These are phyloP conservation scores for Capitella teleta DNA, from an alignment of 1,140 invertebrate genomes.

Conservation along the genomic window DNA sequence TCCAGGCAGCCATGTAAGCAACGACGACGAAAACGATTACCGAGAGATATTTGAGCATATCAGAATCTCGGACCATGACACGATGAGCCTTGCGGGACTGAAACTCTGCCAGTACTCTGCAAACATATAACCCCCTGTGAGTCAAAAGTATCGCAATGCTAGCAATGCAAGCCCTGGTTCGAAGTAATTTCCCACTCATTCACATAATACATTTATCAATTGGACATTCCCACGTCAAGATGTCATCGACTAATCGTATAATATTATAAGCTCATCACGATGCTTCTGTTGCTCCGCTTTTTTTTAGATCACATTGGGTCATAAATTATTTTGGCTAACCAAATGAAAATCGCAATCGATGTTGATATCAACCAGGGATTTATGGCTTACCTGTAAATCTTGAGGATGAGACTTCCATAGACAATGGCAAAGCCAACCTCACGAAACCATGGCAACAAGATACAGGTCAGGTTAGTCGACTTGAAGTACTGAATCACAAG, in stretches of 20 bases:
- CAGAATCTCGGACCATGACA: constrained; percentile 73
- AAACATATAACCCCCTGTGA: constrained; percentile 14
- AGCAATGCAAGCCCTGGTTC: too few species aligned
- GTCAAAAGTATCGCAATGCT: neutral
- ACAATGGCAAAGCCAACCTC: constrained; percentile 81
- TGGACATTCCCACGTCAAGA: too few species aligned
- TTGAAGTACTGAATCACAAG: constrained; percentile 71
- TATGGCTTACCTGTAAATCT: constrained; percentile 66
- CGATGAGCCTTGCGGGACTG: constrained; percentile 77
- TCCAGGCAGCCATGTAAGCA: constrained; percentile 77
- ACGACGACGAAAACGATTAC: constrained; percentile 64
- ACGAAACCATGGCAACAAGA: constrained; percentile 74
- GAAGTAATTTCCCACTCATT: too few species aligned
- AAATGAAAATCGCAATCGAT: too few species aligned
- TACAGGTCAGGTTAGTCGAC: constrained; percentile 59
- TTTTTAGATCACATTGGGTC: neutral
- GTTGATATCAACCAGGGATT: too few species aligned
- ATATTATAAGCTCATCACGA: neutral
- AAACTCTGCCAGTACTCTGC: constrained; percentile 51
- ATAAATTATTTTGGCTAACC: neutral
- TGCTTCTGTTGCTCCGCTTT: neutral
- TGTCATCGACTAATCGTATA: neutral
- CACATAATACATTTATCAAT: too few species aligned
- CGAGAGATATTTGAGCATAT: constrained; percentile 66
- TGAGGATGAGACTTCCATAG: constrained; percentile 79